These are phyloP conservation scores for Myrmecophaga tridactyla DNA, from an alignment of 2,113 vertebrate genomes.

Conservation along the genomic window DNA sequence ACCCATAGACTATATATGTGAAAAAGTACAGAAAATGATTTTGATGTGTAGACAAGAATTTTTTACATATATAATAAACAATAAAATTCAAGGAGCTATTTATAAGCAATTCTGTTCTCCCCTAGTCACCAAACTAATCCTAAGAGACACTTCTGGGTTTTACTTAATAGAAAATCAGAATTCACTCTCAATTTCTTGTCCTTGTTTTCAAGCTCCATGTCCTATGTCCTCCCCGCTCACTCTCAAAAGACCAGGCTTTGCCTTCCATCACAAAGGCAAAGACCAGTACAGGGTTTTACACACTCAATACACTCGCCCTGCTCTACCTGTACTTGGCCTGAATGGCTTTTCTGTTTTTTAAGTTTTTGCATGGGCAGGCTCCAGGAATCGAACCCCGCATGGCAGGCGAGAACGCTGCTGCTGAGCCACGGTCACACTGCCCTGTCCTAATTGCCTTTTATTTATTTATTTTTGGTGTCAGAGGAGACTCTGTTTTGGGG, in stretches of 20 bases:
- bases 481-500: not conserved
- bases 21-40: not conserved
- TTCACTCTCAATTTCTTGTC: not conserved
- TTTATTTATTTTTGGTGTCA: not conserved
- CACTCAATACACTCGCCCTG: not conserved
- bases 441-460: not conserved
- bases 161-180: slow-evolving; percentile 7
- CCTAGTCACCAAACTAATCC: not conserved
- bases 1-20: not conserved
- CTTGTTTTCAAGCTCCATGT: not conserved
- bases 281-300: not conserved
- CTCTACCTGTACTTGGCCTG: not conserved
- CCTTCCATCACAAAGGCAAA: not conserved
- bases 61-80: not conserved
- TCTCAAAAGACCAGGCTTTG: not conserved
- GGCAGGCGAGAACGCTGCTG: no score
- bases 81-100: not conserved
- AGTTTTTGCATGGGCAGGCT: no score
- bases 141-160: not conserved
- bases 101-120: not conserved
- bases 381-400: no score
- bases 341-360: no score
- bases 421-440: no score
- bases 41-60: not conserved
- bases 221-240: not conserved